Evolutionary conservation across 2,888 invertebrate genomes (phyloP), one percentile per base, ranked within the genome.

Genomic region (Pogonocherus hispidulus): DNA sequence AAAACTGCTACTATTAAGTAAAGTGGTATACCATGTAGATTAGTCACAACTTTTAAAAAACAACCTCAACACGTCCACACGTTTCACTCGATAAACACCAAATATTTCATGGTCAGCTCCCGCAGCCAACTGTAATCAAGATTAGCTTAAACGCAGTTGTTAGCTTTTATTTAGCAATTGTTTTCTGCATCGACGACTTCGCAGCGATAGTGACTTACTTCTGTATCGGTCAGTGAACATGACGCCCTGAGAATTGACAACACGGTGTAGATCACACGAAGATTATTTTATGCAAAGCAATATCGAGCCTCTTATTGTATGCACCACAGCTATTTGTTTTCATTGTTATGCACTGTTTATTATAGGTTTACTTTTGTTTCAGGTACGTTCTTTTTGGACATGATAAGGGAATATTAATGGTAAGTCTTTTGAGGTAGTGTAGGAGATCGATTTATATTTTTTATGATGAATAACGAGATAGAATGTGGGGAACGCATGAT

Each of bases 81-180:
- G 59, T 59, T 57, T 56, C 46, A 23, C 35, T 64, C 56, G 27
- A 44, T 54, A 49, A 56, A 63, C 63, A 63, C 52, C 44, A 44
- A 70, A 64, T 67, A 69, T 73, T 73, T 73, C 71, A 73, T 64
- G 69, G 66, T 69, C 55, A 54, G 54, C 66, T 56, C 60, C 63
- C 64, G 27, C 41, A 60, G 51, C 47, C 55, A 41, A 60, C 51
- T 27, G 20, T 16, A 57, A 73, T 73, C 69, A 68, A 71, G 73
- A 73, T 70, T 64, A 63, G 52, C 22, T 57, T 55, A 59, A 70
- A 68, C 54, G 66, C 56, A 56, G 66, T 64, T 64, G 68, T 64
- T 66, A 66, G 68, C 41, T 68, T 71, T 71, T 71, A 73, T 70
- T 73, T 71, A 73, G 71, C 67, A 65, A 70, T 70, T 73, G 71